A percentile compares a stretch with the other conserved stretches of the same genome.
Evolutionary conservation across 1,140 invertebrate species (phyloP).

Genomic region (Sycobia sp.): DNA sequence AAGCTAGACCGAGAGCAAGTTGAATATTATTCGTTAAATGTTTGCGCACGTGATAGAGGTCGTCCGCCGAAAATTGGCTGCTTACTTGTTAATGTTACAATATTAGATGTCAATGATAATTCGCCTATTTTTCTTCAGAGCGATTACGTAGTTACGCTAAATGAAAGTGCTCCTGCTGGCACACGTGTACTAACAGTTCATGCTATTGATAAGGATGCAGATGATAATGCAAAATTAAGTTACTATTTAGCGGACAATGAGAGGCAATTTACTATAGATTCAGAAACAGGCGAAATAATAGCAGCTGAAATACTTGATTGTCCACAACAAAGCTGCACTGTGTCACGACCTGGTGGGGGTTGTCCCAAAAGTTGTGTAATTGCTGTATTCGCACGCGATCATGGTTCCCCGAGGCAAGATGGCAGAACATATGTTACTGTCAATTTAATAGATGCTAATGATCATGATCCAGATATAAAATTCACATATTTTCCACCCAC

Average conservation of each 20-base stretch:
- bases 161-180: slow-evolving; percentile 89
- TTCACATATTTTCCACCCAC: slow-evolving; percentile 87
- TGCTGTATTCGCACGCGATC: slow-evolving; percentile 90
- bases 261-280: slow-evolving; percentile 85
- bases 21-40: slow-evolving; percentile 83
- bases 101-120: slow-evolving; percentile 94
- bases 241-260: slow-evolving; percentile 87
- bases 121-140: slow-evolving; percentile 91
- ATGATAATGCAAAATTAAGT: slow-evolving; percentile 89
- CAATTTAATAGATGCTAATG: slow-evolving; percentile 90
- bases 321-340: slow-evolving; percentile 71
- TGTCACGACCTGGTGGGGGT: slow-evolving; percentile 60
- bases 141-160: slow-evolving; percentile 88
- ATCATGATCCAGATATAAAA: slow-evolving; percentile 90
- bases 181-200: slow-evolving; percentile 86
- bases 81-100: slow-evolving; percentile 86
- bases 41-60: slow-evolving; percentile 87
- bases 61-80: slow-evolving; percentile 80
- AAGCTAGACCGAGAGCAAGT: slow-evolving; percentile 86
- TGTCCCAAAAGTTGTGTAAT: slow-evolving; percentile 92
- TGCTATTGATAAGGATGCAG: slow-evolving; percentile 89
- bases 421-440: slow-evolving; percentile 94
- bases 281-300: slow-evolving; percentile 83
- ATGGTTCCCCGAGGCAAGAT: slow-evolving; percentile 86
- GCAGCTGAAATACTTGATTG: slow-evolving; percentile 81